Evolutionary conservation across 1,140 invertebrate species (phyloP), one percentile per base, ranked within the genome.

Genomic region (Euwallacea fornicatus): DNA sequence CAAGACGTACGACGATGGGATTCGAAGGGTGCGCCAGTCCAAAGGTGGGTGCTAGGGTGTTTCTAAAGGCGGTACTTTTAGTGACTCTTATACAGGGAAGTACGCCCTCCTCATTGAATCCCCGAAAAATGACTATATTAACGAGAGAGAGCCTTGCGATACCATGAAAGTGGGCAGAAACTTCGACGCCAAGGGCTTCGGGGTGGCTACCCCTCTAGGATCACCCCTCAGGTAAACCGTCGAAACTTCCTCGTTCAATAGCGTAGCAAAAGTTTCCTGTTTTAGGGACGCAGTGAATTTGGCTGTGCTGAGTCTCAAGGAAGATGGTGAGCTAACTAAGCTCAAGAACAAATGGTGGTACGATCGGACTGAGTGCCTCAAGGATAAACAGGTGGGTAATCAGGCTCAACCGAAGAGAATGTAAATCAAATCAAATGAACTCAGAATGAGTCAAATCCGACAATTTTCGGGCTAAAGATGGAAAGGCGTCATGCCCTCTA

Each of bases 91-190:
- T 63, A n/a, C 41, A 72, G 71, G 91, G 73, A 96, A 97, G 82
- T 98, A 96, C 82, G 96, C 96, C n/a, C 89, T 97, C 74, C 84
- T 98, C 3, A 89, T 98, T 62, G 96, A 98, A 84, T 96, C 94
- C 7, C 94, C 95, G 0, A 95, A 93, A 78, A 97, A 97, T 80
- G 96, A 98, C 79, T 98, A 97, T 82, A 90, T 90, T 55, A 98
- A 98, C 83, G 94, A 95, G 78, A 84, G 93, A 67, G 88, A 94
- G 77, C 96, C 95, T 0, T 98, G 97, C 82, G 93, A 98, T 79
- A 97, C 97, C 2, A 96, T 98, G 91, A 96, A 95, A 84, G 91
- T 98, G 58, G 95, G 95, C 2, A 86, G 91, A 75, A 93, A 96
- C 84, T 87, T 98, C 65, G 95, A 98, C 81, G 90, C 93, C 9